Evolutionary conservation across 2,888 invertebrate genomes (phyloP), one percentile per base, ranked within the genome.

Genomic region (Rhabditophanes sp.): DNA sequence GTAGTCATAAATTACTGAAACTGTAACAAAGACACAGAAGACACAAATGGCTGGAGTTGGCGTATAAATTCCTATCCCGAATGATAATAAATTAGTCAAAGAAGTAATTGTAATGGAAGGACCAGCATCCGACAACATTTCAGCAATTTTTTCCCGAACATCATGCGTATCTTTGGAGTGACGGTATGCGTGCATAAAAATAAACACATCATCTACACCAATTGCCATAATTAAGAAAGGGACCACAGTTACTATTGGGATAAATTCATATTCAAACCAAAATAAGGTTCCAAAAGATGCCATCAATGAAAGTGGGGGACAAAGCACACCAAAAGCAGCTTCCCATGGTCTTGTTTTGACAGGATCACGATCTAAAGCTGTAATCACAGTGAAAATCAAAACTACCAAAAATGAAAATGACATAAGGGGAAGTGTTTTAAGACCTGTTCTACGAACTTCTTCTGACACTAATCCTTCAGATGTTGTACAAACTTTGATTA

Each of bases 121-220:
- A 6, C 62, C 62, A 2, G 59, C 62, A 27, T 56, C 57, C 25
- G 56, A 58, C 6, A 64, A 39, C 21, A 53, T 53, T 21, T 49
- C 50, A 2, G 56, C 60, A 39, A 54, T 41, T 4, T 62, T 45
- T 12, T 54, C 48, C 3, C 36, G 27, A 2, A 41, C 28, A 7
- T 28, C 7, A 7, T 39, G 33, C 44, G 39, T 48, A 25, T 23
- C 34, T 26, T 54, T 44, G 8, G 56, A 58, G 15, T 48, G 34
- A 21, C 49, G 48, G 63, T 64, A 63, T 8, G 56, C 48, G 30
- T 64, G 59, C 28, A 63, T 47, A 42, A 58, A 57, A 30, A 63
- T 63, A 47, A 54, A 63, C 2, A 58, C 62, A 28, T 64, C 63
- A 40, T 63, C 63, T 19, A 63, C 60, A 6, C 63, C 63, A 21